Evolutionary conservation across 1,140 invertebrate genomes (phyloP).

Genomic region (Phortica variegata): DNA sequence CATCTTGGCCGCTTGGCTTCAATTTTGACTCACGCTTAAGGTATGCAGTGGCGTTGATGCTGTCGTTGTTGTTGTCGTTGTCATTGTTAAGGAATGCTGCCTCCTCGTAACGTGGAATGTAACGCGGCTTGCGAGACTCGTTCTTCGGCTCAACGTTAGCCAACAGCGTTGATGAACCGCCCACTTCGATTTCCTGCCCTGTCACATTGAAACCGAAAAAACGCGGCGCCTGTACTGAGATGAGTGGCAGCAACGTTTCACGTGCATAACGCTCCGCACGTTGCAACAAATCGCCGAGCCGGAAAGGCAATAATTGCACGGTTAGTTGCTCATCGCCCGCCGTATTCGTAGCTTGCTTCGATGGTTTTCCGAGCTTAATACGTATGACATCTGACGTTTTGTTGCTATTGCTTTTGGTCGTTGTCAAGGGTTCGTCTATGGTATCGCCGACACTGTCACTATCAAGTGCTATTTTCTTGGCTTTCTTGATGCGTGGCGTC

Average conservation of each 20-base stretch:
- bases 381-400: conserved; percentile 10
- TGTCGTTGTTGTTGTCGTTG: conserved; percentile 1
- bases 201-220: conserved; percentile 61
- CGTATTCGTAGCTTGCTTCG: conserved; percentile 14
- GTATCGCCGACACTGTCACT: conserved; percentile 6
- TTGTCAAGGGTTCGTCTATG: not conserved
- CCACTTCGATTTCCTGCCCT: conserved; percentile 18
- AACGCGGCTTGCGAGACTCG: conserved; percentile 45
- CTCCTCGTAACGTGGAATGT: conserved; percentile 53
- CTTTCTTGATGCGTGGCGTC: conserved; percentile 59
- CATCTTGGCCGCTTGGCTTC: conserved; percentile 7
- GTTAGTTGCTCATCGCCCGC: conserved; percentile 60
- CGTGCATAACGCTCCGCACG: conserved; percentile 78
- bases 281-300: conserved; percentile 73
- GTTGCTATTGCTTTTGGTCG: not conserved
- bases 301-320: conserved; percentile 75
- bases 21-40: not conserved
- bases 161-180: not conserved
- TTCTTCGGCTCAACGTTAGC: not conserved
- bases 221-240: conserved; percentile 74
- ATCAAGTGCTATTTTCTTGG: conserved; percentile 46
- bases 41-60: not conserved
- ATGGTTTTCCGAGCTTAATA: conserved; percentile 29
- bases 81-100: conserved; percentile 27
- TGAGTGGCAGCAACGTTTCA: conserved; percentile 70